Base-by-base conservation (phyloP, 2,888 invertebrate genomes). In the Campaea margaritaria region DNA sequence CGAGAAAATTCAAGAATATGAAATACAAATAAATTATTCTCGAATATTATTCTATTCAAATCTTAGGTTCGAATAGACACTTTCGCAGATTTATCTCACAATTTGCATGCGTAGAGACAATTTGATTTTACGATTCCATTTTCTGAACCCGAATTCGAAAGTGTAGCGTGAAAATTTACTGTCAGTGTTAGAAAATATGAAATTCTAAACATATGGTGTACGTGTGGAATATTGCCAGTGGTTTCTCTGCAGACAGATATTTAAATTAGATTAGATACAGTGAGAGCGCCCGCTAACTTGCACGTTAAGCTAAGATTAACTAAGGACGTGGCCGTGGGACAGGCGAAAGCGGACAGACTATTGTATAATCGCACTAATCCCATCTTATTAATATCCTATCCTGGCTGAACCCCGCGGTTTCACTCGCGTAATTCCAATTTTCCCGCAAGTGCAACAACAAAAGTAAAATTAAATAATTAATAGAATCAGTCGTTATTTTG, bases 81-180 rank as follows among this genome's bases (percentile, higher is more conserved):
- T 27, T 44, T 48, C 21, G 5, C 39, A n/a, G 39, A 54, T 28
- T 16, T 47, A 39, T 14, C 16, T 11, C 42, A 16, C 4, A 38
- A 38, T 56, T 56, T 49, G 49, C 56, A 49, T 49, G n/a, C 28
- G 48, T 48, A 49, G 44, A 49, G 44, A n/a, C n/a, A 49, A 56
- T 39, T 56, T 43, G 38, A 56, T 38, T 56, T 44, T 44, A 56
- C 56, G 49, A 4, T 31, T 38, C 44, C 39, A 44, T 56, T 49
- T 55, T 55, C 21, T 3, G 43, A 44, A 56, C 36, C 43, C 39
- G 42, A 47, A 56, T 56, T 21, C 12, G 28, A 56, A 39, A n/a
- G 15, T 5, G 15, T 49, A 34, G 41, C 41, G 43, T 55, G 42
- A 42, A 56, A 56, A 49, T 47, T 44, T 34, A 44, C 34, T 12